Conservation (phyloP, 2,888 invertebrate species). For the Drosophila cognata region DNA sequence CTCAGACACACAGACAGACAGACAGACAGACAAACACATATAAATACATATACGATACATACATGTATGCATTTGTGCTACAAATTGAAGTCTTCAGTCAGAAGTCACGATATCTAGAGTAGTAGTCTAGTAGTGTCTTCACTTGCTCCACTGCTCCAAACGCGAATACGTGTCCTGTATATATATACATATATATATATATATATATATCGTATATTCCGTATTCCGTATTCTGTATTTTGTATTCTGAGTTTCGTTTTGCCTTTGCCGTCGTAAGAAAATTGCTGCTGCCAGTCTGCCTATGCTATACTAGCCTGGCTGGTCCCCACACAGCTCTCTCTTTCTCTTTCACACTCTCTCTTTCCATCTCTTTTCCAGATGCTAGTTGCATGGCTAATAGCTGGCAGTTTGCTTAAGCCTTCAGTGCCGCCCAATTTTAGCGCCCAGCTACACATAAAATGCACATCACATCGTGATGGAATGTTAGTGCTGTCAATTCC, state of each 20-base stretch:
- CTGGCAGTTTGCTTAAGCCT: slow-evolving; percentile 69
- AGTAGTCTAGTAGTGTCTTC: slow-evolving; percentile 70
- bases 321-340: neutral
- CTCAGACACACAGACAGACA: slow-evolving; percentile 40
- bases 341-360: neutral
- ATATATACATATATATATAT: slow-evolving; percentile 18
- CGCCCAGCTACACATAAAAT: slow-evolving; percentile 38
- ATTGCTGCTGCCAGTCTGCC: slow-evolving; percentile 40
- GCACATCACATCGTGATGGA: slow-evolving; percentile 55
- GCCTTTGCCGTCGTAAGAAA: slow-evolving; percentile 68
- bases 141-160: slow-evolving; percentile 32
- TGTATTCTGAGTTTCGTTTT: slow-evolving; percentile 48
- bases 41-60: slow-evolving; percentile 1
- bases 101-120: slow-evolving; percentile 79
- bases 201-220: slow-evolving; percentile 27
- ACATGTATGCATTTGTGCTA: slow-evolving; percentile 43
- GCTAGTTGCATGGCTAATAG: slow-evolving; percentile 70
- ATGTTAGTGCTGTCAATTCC: neutral
- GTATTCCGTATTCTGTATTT: slow-evolving; percentile 52
- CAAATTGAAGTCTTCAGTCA: slow-evolving; percentile 78
- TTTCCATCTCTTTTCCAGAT: neutral
- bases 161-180: slow-evolving; percentile 53
- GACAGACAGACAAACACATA: slow-evolving; percentile 22
- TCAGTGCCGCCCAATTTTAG: slow-evolving; percentile 31
- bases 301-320: neutral